Evolutionary conservation across 2,797 vertebrate species (phyloP), one percentile per base, ranked within the genome.

Genomic region (Pangasius djambal): DNA sequence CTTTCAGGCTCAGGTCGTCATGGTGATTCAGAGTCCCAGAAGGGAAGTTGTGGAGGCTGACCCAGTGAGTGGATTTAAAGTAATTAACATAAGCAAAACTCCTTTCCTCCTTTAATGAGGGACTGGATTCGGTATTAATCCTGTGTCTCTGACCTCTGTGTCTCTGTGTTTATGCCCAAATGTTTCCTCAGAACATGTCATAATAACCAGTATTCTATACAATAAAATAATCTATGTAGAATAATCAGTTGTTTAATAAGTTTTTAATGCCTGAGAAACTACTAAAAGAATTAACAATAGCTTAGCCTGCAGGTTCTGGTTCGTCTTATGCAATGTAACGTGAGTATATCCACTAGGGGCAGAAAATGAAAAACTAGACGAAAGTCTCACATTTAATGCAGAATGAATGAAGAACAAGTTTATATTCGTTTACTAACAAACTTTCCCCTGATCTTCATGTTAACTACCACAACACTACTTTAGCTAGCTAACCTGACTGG

Each of bases 1-100:
- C 48, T 99, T 99, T 93, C 98, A 98, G 93, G 98, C 98, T 88
- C 98, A 99, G 93, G 87, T 98, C 0, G 97, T 99, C 85, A 97
- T 98, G 97, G 96, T 99, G 89, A 92, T 99, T 89, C 96, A 95
- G 90, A 97, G 97, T 93, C 89, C 96, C 85, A 96, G 96, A 77
- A 98, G 98, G 75, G 97, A 98, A 0, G 96, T 99, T 92, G 97
- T 98, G 13, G 98, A 99, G 92, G 98, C 98, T 1, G 95, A 99
- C 89, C 97, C 97, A 88, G 98, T 98, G 93, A 97, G 98, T 96
- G 28, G 10, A 44, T 50, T 50, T 75, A 15, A 75, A 28, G 22
- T 25, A 10, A 5, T 44, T 48, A 75, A 48, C 4, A 28, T 48
- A 25, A 48, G 15, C 31, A 34, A 69, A 69, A 10, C 15, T 34